These are phyloP conservation scores for Drosophila grimshawi DNA, from an alignment of 1,140 invertebrate genomes.

Conservation along the genomic window DNA sequence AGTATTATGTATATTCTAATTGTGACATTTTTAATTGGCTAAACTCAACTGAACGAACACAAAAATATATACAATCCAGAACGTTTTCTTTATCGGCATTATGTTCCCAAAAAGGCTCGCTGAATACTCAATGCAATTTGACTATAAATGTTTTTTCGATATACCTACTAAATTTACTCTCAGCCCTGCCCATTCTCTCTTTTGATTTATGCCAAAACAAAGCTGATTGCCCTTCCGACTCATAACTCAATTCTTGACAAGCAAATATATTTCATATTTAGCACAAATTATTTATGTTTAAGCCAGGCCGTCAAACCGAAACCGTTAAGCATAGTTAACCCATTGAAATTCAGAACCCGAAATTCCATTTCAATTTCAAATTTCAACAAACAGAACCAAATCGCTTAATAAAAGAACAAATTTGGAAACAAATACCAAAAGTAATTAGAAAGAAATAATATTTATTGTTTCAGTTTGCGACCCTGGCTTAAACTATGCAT, in stretches of 20 bases:
- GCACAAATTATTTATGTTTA: neutral
- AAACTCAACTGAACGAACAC: constrained; percentile 27
- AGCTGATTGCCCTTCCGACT: neutral
- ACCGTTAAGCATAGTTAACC: too few relatives aligned
- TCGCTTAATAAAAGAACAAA: too few relatives aligned
- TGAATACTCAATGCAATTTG: constrained; percentile 40
- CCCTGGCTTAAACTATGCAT: too few relatives aligned
- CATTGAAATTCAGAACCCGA: too few relatives aligned
- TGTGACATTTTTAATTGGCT: constrained; percentile 51
- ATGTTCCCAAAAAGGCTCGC: constrained; percentile 36
- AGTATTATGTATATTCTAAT: constrained; percentile 73
- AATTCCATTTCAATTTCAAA: too few relatives aligned
- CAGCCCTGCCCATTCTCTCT: neutral
- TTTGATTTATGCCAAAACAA: constrained; percentile 13
- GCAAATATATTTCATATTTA: neutral
- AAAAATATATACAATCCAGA: constrained; percentile 32
- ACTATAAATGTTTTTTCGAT: constrained; percentile 60
- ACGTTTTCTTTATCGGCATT: constrained; percentile 41
- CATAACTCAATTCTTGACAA: neutral
- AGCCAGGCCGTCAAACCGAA: too few relatives aligned
- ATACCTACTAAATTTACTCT: constrained; percentile 11
- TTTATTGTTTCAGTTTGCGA: too few relatives aligned
- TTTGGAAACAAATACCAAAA: too few relatives aligned
- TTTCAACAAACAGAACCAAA: too few relatives aligned
- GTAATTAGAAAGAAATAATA: too few relatives aligned